Evolutionary conservation across 2,113 vertebrate species (phyloP).

Genomic region (Heliornis fulica): DNA sequence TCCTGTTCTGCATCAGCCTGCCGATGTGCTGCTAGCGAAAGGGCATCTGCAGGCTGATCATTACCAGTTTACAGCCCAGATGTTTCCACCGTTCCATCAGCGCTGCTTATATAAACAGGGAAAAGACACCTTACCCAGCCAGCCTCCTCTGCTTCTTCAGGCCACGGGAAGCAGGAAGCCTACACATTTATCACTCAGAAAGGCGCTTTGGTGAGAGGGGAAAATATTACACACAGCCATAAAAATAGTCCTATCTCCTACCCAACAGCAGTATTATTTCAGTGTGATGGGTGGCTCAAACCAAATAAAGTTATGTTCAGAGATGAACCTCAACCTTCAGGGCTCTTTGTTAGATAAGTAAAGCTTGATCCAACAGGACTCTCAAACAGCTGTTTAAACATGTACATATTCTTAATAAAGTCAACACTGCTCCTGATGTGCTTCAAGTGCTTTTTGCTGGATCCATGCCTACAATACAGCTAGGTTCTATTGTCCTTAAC

Average conservation of each 20-base stretch:
- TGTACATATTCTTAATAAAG: not conserved
- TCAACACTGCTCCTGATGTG: not conserved
- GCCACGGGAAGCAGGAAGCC: not conserved
- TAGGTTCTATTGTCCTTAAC: not conserved
- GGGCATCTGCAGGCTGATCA: constrained; percentile 5
- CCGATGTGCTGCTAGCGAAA: not conserved
- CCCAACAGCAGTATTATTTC: not conserved
- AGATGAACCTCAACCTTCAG: not conserved
- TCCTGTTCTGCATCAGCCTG: constrained; percentile 63
- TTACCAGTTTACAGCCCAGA: not conserved
- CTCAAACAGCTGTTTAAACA: not conserved
- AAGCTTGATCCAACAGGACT: not conserved
- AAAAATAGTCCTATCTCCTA: not conserved
- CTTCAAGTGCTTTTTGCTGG: not conserved
- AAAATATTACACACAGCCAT: not conserved
- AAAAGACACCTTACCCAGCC: not conserved
- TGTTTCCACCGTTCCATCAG: not conserved
- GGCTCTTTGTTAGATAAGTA: not conserved
- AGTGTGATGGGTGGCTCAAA: not conserved
- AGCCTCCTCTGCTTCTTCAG: not conserved
- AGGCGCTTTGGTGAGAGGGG: not conserved
- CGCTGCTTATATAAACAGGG: constrained; percentile 33
- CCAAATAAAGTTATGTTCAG: not conserved
- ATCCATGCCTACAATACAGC: not conserved
- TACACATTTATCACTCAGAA: not conserved